A percentile compares a stretch with the other conserved stretches of the same genome.
Evolutionary conservation across 2,888 invertebrate species (phyloP).

Genomic region (Plebejus melissa): DNA sequence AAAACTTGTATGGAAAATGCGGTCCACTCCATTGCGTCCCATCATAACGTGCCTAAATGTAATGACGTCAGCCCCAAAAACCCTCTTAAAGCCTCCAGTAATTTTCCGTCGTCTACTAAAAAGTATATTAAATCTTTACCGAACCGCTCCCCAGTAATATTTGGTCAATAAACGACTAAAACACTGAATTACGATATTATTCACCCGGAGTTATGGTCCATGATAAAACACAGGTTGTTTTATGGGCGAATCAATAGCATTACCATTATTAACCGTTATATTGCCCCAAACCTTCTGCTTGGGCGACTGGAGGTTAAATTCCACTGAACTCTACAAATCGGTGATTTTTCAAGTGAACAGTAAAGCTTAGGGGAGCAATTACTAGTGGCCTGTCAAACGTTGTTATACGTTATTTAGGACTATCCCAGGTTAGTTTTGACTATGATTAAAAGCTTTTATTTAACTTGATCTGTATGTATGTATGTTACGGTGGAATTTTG

Average conservation of each 20-base stretch:
- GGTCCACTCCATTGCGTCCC: background rate
- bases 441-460: no score
- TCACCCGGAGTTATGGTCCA: constrained; percentile 59
- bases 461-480: no score
- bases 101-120: constrained; percentile 15
- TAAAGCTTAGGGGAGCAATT: no score
- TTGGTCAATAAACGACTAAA: constrained; percentile 52
- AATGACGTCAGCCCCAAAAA: background rate
- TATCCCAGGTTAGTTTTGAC: no score
- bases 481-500: no score
- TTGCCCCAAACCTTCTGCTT: constrained; percentile 25
- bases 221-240: constrained; percentile 57
- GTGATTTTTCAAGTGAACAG: background rate
- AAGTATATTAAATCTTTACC: constrained; percentile 29
- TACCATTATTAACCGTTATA: constrained; percentile 38
- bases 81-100: background rate
- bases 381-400: no score
- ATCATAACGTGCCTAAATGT: background rate
- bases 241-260: constrained; percentile 60
- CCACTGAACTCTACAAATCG: background rate
- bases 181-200: constrained; percentile 57
- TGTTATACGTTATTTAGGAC: no score
- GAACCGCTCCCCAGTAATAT: constrained; percentile 21
- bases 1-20: background rate
- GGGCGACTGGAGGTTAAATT: background rate